phyloP scores from a whole-genome alignment of 2,797 vertebrate species.

The Eidolon dupreanum region DNA sequence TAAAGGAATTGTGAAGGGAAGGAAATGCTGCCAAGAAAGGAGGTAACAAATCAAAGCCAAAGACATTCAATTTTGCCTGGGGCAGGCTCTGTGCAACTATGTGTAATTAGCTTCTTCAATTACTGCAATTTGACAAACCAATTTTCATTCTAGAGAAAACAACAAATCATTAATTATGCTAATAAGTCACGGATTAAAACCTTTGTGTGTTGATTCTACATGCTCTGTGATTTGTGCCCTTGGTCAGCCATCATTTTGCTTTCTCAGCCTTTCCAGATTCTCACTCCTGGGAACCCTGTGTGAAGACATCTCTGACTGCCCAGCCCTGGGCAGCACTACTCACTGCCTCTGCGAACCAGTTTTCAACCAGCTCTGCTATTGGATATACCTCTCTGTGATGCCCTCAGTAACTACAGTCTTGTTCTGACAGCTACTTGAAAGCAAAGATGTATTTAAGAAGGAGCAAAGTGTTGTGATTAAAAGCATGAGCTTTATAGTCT shows the following conservation, averaged over 20 bases:
- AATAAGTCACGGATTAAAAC: slow-evolving; percentile 23
- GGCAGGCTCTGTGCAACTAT: slow-evolving; percentile 63
- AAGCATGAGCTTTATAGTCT: not conserved
- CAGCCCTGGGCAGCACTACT: not conserved
- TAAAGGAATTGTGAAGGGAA: not conserved
- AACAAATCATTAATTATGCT: slow-evolving; percentile 72
- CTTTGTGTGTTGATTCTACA: slow-evolving; percentile 23
- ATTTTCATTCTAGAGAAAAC: slow-evolving; percentile 77
- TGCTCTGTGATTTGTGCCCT: not conserved
- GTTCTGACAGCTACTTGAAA: not conserved
- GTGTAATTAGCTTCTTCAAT: slow-evolving; percentile 75
- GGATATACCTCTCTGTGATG: not conserved
- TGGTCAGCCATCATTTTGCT: not conserved
- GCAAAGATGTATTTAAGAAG: not conserved
- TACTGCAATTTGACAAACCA: slow-evolving; percentile 77
- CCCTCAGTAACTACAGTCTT: not conserved
- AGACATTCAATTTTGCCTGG: slow-evolving; percentile 61
- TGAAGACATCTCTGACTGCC: not conserved
- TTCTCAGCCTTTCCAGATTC: not conserved
- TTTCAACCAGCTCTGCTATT: not conserved
- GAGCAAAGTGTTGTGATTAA: not conserved
- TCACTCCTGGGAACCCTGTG: not conserved
- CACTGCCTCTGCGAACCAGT: not conserved
- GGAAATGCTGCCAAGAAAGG: slow-evolving; percentile 60
- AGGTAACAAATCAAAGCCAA: slow-evolving; percentile 73